Conservation (phyloP, 2,113 vertebrate species). For the Eptatretus burgeri region DNA sequence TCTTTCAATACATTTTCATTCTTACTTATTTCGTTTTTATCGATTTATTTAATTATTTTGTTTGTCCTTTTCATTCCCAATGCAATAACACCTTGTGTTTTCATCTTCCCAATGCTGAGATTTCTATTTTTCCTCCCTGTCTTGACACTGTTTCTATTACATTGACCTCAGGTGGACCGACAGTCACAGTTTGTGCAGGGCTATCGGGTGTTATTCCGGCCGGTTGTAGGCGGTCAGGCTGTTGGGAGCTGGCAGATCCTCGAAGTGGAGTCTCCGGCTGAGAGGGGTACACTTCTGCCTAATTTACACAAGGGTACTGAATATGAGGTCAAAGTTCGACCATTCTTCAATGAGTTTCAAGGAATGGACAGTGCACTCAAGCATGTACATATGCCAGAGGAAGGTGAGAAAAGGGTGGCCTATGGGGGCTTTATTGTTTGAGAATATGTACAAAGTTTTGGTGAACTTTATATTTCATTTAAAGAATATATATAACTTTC, state of each 20-base stretch:
- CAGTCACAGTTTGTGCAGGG: slow-evolving; percentile 96
- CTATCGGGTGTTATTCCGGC: slow-evolving; percentile 63
- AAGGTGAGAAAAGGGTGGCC: slow-evolving; percentile 27
- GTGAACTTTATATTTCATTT: no score
- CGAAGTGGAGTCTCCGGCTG: slow-evolving; percentile 60
- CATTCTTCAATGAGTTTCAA: slow-evolving; percentile 96
- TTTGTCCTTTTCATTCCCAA: slow-evolving; percentile 4
- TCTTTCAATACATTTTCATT: no score
- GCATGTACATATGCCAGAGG: slow-evolving; percentile 56
- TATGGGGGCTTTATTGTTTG: background rate
- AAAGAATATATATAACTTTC: no score
- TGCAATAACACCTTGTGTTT: no score
- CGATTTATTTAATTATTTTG: background rate
- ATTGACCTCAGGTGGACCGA: slow-evolving; percentile 40
- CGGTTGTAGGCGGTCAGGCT: slow-evolving; percentile 40
- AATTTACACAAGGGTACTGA: slow-evolving; percentile 60
- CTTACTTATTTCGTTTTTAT: slow-evolving; percentile 6
- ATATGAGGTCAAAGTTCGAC: slow-evolving; percentile 81
- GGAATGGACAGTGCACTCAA: slow-evolving; percentile 89
- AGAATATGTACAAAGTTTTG: no score
- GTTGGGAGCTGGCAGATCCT: slow-evolving; percentile 45
- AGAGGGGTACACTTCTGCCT: slow-evolving; percentile 40
- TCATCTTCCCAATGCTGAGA: no score
- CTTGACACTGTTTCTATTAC: no score
- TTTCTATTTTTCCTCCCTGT: no score